These are phyloP conservation scores for Ariopsis seemanni DNA, from an alignment of 2,113 vertebrate species.

Conservation along the genomic window DNA sequence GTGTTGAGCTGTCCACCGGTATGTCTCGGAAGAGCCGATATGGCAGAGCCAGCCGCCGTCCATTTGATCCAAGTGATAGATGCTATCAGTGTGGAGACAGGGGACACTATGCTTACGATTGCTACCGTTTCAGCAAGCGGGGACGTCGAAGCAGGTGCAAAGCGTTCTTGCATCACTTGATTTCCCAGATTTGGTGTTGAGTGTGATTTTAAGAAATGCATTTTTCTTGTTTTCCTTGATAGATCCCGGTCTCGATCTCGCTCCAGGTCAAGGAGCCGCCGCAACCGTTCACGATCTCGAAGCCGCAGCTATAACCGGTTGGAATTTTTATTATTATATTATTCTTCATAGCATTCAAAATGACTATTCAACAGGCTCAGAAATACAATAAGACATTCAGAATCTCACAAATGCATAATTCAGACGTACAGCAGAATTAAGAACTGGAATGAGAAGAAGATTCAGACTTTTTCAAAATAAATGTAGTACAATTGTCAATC, in stretches of 20 bases:
- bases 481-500: not conserved
- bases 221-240: not conserved
- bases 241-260: constrained; percentile 68
- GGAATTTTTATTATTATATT: not conserved
- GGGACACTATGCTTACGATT: constrained; percentile 81
- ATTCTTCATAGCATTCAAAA: not conserved
- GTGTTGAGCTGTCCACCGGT: constrained; percentile 78
- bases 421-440: not conserved
- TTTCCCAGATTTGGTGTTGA: not conserved
- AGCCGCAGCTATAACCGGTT: constrained; percentile 74
- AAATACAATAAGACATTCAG: not conserved
- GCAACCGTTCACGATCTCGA: constrained; percentile 66
- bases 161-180: too few relatives aligned
- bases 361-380: not conserved
- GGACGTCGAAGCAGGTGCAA: constrained; percentile 73
- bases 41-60: constrained; percentile 75
- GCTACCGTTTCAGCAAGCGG: constrained; percentile 79
- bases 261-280: constrained; percentile 72
- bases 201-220: not conserved
- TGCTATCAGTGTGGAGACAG: constrained; percentile 80
- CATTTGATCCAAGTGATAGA: constrained; percentile 78
- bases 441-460: not conserved
- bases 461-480: not conserved
- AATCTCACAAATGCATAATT: not conserved
- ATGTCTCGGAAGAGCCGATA: constrained; percentile 74